Percentiles rank a stretch among this genome's conserved stretches.
Evolutionary conservation across 2,888 invertebrate species (phyloP).

Genomic region (Phrixothrix hirtus): DNA sequence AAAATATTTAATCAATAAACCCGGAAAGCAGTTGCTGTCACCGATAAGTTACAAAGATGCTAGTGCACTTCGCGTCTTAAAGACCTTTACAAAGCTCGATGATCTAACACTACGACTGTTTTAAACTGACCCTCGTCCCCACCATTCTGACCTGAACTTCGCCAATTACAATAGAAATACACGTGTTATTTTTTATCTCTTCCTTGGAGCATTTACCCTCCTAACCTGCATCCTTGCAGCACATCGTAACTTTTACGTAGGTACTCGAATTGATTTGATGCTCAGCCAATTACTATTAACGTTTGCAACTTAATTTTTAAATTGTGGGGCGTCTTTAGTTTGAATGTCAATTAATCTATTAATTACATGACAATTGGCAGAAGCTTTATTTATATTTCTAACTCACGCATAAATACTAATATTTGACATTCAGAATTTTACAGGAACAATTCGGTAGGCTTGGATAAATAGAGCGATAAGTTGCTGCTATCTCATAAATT

Average conservation of each 20-base stretch:
- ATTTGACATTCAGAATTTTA: constrained; percentile 26
- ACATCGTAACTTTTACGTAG: background rate
- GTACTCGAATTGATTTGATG: no score
- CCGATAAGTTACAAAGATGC: constrained; percentile 16
- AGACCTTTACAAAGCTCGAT: constrained; percentile 41
- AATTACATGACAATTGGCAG: constrained; percentile 42
- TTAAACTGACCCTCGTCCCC: constrained; percentile 46
- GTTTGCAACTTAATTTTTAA: no score
- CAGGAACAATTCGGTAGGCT: constrained; percentile 1
- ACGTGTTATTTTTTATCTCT: constrained; percentile 35
- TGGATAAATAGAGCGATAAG: no score
- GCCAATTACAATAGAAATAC: constrained; percentile 46
- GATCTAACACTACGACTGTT: constrained; percentile 48
- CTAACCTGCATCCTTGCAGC: background rate
- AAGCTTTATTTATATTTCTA: constrained; percentile 46
- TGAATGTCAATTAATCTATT: constrained; percentile 48
- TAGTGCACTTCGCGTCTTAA: constrained; percentile 32
- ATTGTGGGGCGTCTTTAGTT: no score
- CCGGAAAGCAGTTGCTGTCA: constrained; percentile 9
- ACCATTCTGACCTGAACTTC: constrained; percentile 46
- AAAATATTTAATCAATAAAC: constrained; percentile 1
- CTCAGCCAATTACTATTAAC: no score
- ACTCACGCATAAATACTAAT: constrained; percentile 44
- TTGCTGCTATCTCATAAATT: background rate
- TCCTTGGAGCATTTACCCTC: constrained; percentile 1